Percentiles rank a stretch among this genome's conserved stretches.
Conservation (phyloP, 2,888 invertebrate genomes). For the Eudasyphora cyanicolor region DNA sequence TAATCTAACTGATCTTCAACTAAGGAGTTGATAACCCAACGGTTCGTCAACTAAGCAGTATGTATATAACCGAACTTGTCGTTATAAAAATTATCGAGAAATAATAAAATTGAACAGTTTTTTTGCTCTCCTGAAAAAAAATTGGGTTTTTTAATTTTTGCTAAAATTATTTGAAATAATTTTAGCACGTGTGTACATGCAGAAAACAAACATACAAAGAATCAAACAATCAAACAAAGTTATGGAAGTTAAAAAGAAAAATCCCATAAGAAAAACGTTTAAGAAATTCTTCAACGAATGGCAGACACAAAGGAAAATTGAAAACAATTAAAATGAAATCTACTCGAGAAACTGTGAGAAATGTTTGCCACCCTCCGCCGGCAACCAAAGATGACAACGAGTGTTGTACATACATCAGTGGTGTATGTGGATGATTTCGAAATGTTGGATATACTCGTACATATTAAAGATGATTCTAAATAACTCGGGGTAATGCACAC, state of each 20-base stretch:
- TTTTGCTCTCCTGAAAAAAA: too few relatives aligned
- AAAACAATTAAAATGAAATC: slow-evolving; percentile 26
- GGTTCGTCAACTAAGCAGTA: too few relatives aligned
- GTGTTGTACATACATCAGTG: too few relatives aligned
- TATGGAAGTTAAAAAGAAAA: not conserved
- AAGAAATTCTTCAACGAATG: slow-evolving; percentile 1
- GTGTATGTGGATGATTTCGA: not conserved
- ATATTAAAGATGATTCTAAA: not conserved
- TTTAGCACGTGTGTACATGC: too few relatives aligned
- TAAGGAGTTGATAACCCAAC: too few relatives aligned
- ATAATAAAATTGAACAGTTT: too few relatives aligned
- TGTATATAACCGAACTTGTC: too few relatives aligned
- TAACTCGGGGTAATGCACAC: not conserved
- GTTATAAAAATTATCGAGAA: too few relatives aligned
- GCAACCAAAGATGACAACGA: not conserved
- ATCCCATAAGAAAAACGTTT: not conserved
- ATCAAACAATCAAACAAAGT: not conserved
- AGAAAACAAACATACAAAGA: too few relatives aligned
- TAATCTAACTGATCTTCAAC: too few relatives aligned
- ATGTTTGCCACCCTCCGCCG: not conserved
- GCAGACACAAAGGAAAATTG: slow-evolving; percentile 17
- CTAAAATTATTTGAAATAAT: too few relatives aligned
- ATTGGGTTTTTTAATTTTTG: too few relatives aligned
- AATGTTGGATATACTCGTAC: not conserved
- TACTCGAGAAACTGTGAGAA: not conserved